phyloP scores from a whole-genome alignment of 2,113 vertebrate species.

The Balaeniceps rex region DNA sequence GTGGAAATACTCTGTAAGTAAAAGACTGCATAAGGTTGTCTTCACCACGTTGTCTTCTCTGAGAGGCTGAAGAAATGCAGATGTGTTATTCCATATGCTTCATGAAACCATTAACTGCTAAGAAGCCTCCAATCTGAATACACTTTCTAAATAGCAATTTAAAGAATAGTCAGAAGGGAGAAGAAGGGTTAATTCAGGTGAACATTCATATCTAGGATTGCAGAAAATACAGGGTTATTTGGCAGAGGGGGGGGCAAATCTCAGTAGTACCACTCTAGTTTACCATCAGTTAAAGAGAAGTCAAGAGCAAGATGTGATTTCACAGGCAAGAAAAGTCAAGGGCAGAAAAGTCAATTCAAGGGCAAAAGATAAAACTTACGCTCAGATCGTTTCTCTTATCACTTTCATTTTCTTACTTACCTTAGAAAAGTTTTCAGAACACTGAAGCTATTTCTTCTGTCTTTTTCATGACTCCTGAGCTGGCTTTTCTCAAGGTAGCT shows the following conservation, averaged over 20 bases:
- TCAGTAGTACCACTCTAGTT: neutral
- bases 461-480: neutral
- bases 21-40: neutral
- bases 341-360: neutral
- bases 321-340: neutral
- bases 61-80: neutral
- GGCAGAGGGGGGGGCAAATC: too few relatives aligned
- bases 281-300: neutral
- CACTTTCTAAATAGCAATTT: neutral
- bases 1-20: neutral
- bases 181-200: neutral
- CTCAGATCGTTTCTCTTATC: neutral
- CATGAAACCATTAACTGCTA: neutral
- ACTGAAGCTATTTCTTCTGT: neutral
- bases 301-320: neutral
- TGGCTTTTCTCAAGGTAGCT: neutral
- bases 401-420: neutral
- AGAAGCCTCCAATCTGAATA: neutral
- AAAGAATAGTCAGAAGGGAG: neutral
- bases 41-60: neutral
- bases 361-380: neutral
- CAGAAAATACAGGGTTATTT: neutral
- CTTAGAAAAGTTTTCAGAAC: neutral
- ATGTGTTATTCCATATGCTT: neutral
- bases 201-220: neutral